Conservation (phyloP, 64 coral and sea anemone species). For the Porites australiensis region DNA sequence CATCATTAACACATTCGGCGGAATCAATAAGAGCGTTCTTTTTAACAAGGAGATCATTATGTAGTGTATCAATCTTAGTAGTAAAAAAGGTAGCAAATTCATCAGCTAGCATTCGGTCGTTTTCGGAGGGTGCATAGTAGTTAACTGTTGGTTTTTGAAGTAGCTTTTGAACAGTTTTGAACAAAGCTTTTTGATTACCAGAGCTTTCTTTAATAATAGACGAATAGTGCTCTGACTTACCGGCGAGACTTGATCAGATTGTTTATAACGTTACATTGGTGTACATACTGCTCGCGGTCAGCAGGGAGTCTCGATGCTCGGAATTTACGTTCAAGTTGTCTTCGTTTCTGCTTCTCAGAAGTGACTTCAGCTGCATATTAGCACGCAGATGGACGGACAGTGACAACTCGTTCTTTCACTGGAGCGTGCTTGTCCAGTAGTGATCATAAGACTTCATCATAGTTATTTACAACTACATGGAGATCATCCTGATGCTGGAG, state of each 20-base stretch:
- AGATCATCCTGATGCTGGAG: conserved; percentile 18
- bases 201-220: background rate
- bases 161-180: background rate
- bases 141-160: background rate
- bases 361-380: background rate
- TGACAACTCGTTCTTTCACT: conserved; percentile 46
- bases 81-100: too few species aligned
- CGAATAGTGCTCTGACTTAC: background rate
- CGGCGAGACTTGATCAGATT: too few species aligned
- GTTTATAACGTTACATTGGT: too few species aligned
- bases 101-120: background rate
- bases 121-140: background rate
- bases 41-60: too few species aligned
- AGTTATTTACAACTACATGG: conserved; percentile 24
- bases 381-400: conserved; percentile 14
- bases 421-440: conserved; percentile 51
- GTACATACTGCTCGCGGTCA: background rate
- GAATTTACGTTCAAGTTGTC: background rate
- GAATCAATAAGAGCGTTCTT: too few species aligned
- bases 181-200: background rate
- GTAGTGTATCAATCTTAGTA: too few species aligned
- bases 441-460: conserved; percentile 34
- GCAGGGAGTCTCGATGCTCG: background rate
- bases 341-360: too few species aligned
- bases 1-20: background rate